A percentile compares a stretch with the other conserved stretches of the same genome.
Evolutionary conservation across 2,797 vertebrate species (phyloP).

Genomic region (Sebastiscus albofasciatus): DNA sequence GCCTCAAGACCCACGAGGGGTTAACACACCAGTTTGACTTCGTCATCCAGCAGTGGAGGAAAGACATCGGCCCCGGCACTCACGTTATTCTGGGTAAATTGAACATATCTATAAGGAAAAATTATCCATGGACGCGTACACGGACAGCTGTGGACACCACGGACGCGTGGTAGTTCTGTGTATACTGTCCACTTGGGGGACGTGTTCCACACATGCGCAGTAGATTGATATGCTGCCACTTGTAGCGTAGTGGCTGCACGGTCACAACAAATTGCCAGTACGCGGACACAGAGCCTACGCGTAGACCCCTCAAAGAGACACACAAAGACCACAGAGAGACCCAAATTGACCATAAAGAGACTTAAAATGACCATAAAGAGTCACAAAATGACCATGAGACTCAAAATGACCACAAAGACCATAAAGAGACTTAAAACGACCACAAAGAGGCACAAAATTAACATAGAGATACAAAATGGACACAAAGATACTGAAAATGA

Average conservation of each 20-base stretch:
- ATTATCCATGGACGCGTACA: too few relatives aligned
- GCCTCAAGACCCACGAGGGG: conserved; percentile 85
- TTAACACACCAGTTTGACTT: conserved; percentile 73
- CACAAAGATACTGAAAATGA: too few relatives aligned
- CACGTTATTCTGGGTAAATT: conserved; percentile 87
- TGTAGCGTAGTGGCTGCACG: too few relatives aligned
- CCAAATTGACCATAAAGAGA: background rate
- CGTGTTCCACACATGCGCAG: background rate
- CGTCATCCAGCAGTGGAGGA: conserved; percentile 88
- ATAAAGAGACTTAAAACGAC: too few relatives aligned
- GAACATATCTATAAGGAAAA: background rate
- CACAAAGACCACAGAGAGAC: background rate
- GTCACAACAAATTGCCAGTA: background rate
- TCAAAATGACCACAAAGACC: too few relatives aligned
- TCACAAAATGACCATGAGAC: too few relatives aligned
- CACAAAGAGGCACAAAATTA: too few relatives aligned
- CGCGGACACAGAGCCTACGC: background rate
- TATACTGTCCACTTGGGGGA: background rate
- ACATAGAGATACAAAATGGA: too few relatives aligned
- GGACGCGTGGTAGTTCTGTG: background rate
- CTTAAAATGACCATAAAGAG: too few relatives aligned
- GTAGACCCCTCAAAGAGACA: background rate
- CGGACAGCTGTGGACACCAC: background rate
- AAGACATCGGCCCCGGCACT: conserved; percentile 77
- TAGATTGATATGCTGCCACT: too few relatives aligned